A percentile compares a stretch with the other conserved stretches of the same genome.
phyloP scores from a whole-genome alignment of 2,113 vertebrate species.

The Corydoras sp. region DNA sequence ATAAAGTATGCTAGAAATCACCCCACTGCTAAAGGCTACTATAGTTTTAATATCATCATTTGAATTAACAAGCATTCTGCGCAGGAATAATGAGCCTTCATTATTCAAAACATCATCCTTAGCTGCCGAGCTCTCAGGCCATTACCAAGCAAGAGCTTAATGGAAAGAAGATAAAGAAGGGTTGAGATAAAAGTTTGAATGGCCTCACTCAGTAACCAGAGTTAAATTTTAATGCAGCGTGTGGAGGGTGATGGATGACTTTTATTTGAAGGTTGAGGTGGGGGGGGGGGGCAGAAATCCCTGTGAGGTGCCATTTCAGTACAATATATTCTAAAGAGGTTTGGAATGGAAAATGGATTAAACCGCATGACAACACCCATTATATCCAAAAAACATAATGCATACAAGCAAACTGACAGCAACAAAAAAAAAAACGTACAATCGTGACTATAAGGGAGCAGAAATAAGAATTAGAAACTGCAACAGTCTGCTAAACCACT shows the following conservation, averaged over 20 bases:
- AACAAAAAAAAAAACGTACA: background rate
- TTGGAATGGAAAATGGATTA: background rate
- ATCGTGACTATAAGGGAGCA: no score
- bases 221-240: slow-evolving; percentile 96
- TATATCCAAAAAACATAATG: background rate
- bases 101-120: slow-evolving; percentile 99
- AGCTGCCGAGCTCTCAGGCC: slow-evolving; percentile 96
- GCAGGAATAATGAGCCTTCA: slow-evolving; percentile 99
- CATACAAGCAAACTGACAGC: background rate
- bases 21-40: slow-evolving; percentile 99
- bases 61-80: slow-evolving; percentile 99
- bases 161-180: slow-evolving; percentile 99
- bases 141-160: slow-evolving; percentile 99
- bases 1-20: slow-evolving; percentile 99
- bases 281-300: slow-evolving; percentile 13
- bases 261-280: slow-evolving; percentile 65
- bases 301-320: slow-evolving; percentile 24
- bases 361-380: background rate
- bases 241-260: slow-evolving; percentile 78
- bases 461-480: slow-evolving; percentile 35
- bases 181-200: slow-evolving; percentile 99
- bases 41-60: slow-evolving; percentile 99
- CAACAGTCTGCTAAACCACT: slow-evolving; percentile 68
- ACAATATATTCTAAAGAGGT: background rate
- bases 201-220: slow-evolving; percentile 95